phyloP scores from a whole-genome alignment of 2,888 invertebrate genomes.

The Plagiodera versicolora region DNA sequence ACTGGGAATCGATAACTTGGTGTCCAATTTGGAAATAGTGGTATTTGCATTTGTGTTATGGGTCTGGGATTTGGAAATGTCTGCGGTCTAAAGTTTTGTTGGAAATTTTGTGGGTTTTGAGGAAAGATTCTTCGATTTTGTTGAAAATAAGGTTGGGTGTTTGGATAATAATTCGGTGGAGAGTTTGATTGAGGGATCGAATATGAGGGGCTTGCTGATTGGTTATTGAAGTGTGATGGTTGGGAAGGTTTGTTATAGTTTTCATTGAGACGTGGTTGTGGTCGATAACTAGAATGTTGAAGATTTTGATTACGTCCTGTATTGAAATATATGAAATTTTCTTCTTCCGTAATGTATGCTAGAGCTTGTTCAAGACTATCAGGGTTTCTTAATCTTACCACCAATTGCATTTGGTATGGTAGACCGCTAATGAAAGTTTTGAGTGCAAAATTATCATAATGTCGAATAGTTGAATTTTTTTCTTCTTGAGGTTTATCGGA shows the following conservation, averaged over 20 bases:
- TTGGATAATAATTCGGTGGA: not conserved
- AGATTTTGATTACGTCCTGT: not conserved
- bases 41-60: not conserved
- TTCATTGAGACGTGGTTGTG: not conserved
- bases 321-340: not conserved
- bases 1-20: too few relatives aligned
- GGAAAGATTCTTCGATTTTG: not conserved
- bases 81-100: not conserved
- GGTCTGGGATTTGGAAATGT: not conserved
- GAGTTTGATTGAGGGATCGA: not conserved
- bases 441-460: not conserved
- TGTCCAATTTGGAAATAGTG: not conserved
- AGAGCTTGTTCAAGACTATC: not conserved
- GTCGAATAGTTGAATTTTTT: not conserved
- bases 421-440: not conserved
- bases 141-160: not conserved
- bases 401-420: not conserved
- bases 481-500: not conserved
- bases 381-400: too few relatives aligned
- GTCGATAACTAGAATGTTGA: not conserved
- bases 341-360: not conserved
- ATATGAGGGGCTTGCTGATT: not conserved
- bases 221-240: not conserved
- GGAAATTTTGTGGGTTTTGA: not conserved
- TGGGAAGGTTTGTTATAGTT: not conserved